Evolutionary conservation across 2,888 invertebrate species (phyloP).

Genomic region (Spodoptera littoralis): DNA sequence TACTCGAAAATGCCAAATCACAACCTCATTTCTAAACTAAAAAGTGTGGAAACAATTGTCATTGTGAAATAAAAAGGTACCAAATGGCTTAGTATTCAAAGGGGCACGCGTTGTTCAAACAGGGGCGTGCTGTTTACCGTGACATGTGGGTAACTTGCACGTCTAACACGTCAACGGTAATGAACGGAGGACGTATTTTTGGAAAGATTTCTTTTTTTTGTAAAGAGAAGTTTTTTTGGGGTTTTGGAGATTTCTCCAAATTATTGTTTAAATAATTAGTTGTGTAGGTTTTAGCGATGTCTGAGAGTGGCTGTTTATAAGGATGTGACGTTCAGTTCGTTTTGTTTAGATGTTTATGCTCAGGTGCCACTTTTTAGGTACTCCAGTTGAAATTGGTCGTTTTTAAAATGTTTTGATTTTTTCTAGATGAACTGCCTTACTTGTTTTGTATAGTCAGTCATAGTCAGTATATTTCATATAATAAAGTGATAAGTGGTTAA

Average conservation of each 20-base stretch:
- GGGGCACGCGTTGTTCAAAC: conserved; percentile 49
- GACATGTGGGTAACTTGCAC: conserved; percentile 54
- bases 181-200: conserved; percentile 30
- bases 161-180: conserved; percentile 39
- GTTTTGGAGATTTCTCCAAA: background rate
- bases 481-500: too few relatives aligned
- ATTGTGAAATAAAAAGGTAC: conserved; percentile 42
- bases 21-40: background rate
- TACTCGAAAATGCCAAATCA: background rate
- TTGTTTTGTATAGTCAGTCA: too few relatives aligned
- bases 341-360: too few relatives aligned
- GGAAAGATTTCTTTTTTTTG: conserved; percentile 4
- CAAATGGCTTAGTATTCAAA: conserved; percentile 56
- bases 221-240: background rate
- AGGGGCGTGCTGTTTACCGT: conserved; percentile 48
- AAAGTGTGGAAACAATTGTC: conserved; percentile 32
- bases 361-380: too few relatives aligned
- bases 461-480: too few relatives aligned
- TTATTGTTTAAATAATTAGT: too few relatives aligned
- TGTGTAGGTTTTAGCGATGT: background rate
- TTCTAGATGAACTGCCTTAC: too few relatives aligned
- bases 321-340: too few relatives aligned
- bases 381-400: too few relatives aligned
- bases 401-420: too few relatives aligned
- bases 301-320: too few relatives aligned